Evolutionary conservation across 2,888 invertebrate genomes (phyloP), one percentile per base, ranked within the genome.

Genomic region (Drosophila neonasuta): DNA sequence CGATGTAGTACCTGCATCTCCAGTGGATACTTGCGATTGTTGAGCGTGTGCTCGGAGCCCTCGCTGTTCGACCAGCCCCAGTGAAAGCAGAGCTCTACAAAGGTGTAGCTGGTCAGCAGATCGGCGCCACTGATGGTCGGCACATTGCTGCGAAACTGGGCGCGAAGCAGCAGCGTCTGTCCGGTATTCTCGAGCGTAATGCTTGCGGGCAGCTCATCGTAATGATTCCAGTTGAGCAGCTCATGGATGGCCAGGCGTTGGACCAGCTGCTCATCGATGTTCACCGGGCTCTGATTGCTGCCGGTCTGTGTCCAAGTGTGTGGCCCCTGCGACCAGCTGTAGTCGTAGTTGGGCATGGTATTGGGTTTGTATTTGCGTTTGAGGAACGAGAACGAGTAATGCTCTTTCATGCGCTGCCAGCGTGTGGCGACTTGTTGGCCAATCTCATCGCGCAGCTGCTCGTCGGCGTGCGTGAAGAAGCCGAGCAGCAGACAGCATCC

Each of bases 21-120:
- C 89, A 94, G 89, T 0, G 93, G 92, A 78, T 90, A 93, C 70
- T 92, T 91, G 46, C 88, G 87, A 57, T 91, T 89, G 74, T 93
- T 92, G 0, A 94, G 79, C 49, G 92, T 92, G 71, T 94, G 94
- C 78, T 94, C 93, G 9, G 93, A 93, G 29, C 94, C 94, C 75
- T 93, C 92, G 30, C 91, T 89, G 70, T 93, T 91, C 54, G 91
- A 91, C 4, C 91, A 91, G 34, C 94, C 93, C 94, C 94, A 94
- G 39, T 92, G 92, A 69, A 94, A 93, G 46, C 92, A 89, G 39
- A 93, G 84, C 55, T 92, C 92, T 11, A 91, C 88, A 55, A 94
- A 92, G 9, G 91, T 91, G 74, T 93, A 94, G 24, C 87, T 87
- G 34, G 91, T 90, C 30, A 90, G 79, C 24, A 93, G 82, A 32